These are phyloP conservation scores for Orthonevra nobilis DNA, from an alignment of 2,888 invertebrate genomes.

Conservation along the genomic window DNA sequence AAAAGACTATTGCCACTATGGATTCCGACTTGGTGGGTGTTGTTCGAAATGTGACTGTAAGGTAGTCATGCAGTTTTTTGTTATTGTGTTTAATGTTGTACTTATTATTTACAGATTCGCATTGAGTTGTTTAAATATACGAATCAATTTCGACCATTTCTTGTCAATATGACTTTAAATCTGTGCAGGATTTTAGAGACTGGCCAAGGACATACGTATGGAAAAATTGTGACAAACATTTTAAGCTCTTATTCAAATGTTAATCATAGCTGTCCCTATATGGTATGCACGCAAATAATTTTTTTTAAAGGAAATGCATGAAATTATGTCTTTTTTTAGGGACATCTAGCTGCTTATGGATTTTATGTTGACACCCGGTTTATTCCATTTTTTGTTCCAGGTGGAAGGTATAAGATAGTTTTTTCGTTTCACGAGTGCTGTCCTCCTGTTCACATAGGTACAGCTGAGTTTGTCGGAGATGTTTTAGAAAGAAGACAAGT, in stretches of 20 bases:
- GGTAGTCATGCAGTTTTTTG: no score
- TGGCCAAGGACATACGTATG: not conserved
- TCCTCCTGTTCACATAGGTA: constrained; percentile 1
- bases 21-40: constrained; percentile 6
- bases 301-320: not conserved
- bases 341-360: not conserved
- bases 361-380: not conserved
- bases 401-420: not conserved
- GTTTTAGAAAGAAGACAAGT: no score
- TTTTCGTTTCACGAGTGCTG: not conserved
- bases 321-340: not conserved
- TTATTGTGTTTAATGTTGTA: not conserved
- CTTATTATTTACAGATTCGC: constrained; percentile 1
- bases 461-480: no score
- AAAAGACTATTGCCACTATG: constrained; percentile 7
- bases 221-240: not conserved
- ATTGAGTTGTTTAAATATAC: constrained; percentile 8
- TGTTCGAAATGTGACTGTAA: not conserved
- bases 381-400: not conserved
- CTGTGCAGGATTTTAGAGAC: constrained; percentile 6
- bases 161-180: constrained; percentile 2
- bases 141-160: constrained; percentile 14
- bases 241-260: not conserved
- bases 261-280: constrained; percentile 17
- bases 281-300: not conserved